Evolutionary conservation across 1,140 invertebrate genomes (phyloP).

Genomic region (Aphelenchoides besseyi): DNA sequence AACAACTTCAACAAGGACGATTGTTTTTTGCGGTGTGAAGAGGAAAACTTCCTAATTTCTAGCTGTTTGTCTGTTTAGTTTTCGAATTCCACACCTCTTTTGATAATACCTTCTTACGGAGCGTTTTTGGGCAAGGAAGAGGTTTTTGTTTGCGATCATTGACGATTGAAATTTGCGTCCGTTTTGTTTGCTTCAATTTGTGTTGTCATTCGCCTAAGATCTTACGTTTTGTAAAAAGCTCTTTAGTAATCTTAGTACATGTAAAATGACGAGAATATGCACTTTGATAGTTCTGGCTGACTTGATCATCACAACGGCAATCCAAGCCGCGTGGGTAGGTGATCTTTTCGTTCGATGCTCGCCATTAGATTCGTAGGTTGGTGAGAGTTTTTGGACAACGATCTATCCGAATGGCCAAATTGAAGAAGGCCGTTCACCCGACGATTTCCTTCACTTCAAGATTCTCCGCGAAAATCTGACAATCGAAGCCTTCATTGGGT

Average conservation of each 20-base stretch:
- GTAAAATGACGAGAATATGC: background rate
- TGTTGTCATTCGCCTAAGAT: background rate
- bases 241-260: background rate
- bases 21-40: no score
- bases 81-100: no score
- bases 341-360: background rate
- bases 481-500: conserved; percentile 13
- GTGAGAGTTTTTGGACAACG: background rate
- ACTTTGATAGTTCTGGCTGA: background rate
- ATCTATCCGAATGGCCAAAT: conserved; percentile 7
- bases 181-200: background rate
- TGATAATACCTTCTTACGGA: no score
- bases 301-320: background rate
- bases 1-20: no score
- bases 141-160: no score
- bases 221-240: background rate
- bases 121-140: no score
- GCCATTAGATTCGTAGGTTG: background rate
- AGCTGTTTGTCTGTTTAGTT: no score
- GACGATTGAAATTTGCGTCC: no score
- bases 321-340: background rate
- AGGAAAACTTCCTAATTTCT: no score
- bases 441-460: conserved; percentile 9
- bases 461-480: background rate
- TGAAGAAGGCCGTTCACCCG: conserved; percentile 4